Percentiles rank a stretch among this genome's conserved stretches.
phyloP scores from a whole-genome alignment of 2,888 invertebrate genomes.

The Ichneumoninae sp. region DNA sequence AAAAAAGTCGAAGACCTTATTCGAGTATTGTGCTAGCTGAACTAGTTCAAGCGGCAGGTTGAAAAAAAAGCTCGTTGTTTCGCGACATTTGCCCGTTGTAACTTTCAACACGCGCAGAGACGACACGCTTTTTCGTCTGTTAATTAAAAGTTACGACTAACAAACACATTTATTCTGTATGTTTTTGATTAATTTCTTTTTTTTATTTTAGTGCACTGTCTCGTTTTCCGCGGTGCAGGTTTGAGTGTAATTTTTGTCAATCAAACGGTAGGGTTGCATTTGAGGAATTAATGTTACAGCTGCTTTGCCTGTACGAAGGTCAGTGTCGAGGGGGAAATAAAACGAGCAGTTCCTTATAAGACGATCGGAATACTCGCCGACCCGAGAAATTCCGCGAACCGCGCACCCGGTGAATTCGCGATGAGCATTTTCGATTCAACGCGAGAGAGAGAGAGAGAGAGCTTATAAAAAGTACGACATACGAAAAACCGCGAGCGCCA shows the following conservation, averaged over 20 bases:
- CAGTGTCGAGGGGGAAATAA: not conserved
- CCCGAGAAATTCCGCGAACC: not conserved
- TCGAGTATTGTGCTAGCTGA: not conserved
- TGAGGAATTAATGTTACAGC: not conserved
- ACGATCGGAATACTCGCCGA: not conserved
- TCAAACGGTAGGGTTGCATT: not conserved
- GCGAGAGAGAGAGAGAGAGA: not conserved
- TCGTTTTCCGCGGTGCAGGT: not conserved
- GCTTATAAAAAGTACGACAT: constrained; percentile 5
- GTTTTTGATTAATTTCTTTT: not conserved
- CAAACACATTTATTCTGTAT: not conserved
- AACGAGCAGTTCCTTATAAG: constrained; percentile 5
- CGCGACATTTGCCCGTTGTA: not conserved
- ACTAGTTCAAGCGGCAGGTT: not conserved
- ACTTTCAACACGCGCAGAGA: not conserved
- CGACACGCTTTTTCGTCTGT: not conserved
- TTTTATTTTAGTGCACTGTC: not conserved
- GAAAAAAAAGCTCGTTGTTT: not conserved
- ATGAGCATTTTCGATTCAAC: not conserved
- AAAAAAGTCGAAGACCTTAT: constrained; percentile 29
- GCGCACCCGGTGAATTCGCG: not conserved
- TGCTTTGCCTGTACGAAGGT: constrained; percentile 6
- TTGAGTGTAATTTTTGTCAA: not conserved
- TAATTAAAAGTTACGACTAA: not conserved
- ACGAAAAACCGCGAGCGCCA: constrained; percentile 15